Conservation (phyloP, 2,113 vertebrate genomes). For the Fulmarus glacialis region DNA sequence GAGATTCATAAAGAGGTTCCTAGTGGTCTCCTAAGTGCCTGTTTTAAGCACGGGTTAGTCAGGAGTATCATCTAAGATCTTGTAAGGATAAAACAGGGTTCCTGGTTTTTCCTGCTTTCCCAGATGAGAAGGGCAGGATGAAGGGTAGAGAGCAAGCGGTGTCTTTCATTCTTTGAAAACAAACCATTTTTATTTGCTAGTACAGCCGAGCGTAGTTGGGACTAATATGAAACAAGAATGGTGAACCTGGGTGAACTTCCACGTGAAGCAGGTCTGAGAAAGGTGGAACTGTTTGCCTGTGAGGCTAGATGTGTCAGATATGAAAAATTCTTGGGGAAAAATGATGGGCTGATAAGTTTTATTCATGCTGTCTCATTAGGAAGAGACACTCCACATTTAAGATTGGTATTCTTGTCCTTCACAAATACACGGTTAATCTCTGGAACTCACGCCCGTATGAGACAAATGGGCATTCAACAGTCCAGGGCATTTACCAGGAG, state of each 20-base stretch:
- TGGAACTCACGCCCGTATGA: not conserved
- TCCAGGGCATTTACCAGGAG: not conserved
- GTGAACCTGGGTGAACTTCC: not conserved
- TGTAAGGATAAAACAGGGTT: not conserved
- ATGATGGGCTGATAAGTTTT: not conserved
- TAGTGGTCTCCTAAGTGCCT: not conserved
- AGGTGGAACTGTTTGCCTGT: not conserved
- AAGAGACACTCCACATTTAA: not conserved
- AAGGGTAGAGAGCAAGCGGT: not conserved
- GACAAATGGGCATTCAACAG: not conserved
- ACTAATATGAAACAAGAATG: not conserved
- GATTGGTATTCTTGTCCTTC: not conserved
- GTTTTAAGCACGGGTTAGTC: not conserved
- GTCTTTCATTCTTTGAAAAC: not conserved
- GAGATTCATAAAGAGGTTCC: not conserved
- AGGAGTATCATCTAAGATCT: not conserved
- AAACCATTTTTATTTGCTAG: not conserved
- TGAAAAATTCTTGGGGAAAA: not conserved
- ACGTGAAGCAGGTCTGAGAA: not conserved
- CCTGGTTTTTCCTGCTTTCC: not conserved
- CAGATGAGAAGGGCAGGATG: not conserved
- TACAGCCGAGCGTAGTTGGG: not conserved
- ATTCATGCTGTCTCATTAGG: not conserved
- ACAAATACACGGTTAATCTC: not conserved
- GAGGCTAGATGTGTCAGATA: not conserved